phyloP scores from a whole-genome alignment of 2,888 invertebrate species.

The Cephonodes hylas region DNA sequence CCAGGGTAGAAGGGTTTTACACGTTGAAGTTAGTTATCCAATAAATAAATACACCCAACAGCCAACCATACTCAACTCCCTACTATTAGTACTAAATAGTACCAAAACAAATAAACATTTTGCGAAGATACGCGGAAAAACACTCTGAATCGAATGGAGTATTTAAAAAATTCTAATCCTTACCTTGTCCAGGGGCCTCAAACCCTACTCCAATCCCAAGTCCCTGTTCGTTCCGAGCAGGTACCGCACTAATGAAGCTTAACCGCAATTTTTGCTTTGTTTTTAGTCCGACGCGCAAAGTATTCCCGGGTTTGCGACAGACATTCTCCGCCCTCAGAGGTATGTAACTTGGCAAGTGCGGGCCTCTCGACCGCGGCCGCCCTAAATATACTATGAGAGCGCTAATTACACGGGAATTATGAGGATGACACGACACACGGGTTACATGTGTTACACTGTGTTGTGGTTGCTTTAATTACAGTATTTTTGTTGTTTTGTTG shows the following conservation, averaged over 20 bases:
- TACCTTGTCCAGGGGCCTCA: not conserved
- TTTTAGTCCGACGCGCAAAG: not conserved
- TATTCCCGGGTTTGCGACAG: not conserved
- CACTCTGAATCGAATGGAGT: not conserved
- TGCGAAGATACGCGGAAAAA: too few species aligned
- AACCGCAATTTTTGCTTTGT: constrained; percentile 3
- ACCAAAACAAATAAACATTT: too few species aligned
- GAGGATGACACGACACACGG: not conserved
- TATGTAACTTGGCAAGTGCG: not conserved
- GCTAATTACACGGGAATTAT: not conserved
- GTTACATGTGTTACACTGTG: not conserved
- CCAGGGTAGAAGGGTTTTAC: too few species aligned
- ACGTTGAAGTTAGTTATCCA: too few species aligned
- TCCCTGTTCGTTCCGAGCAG: not conserved
- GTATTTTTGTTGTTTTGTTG: too few species aligned
- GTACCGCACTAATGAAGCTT: not conserved
- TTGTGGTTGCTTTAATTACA: not conserved
- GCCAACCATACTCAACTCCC: too few species aligned
- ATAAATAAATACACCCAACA: too few species aligned
- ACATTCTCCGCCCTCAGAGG: not conserved
- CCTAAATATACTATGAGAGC: not conserved
- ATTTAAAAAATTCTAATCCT: not conserved
- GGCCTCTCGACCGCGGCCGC: not conserved
- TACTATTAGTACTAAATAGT: too few species aligned
- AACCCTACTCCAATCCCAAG: not conserved